Percentiles rank a stretch among this genome's conserved stretches.
These are phyloP conservation scores for Salmo trutta DNA, from an alignment of 2,797 vertebrate species.

Conservation along the genomic window DNA sequence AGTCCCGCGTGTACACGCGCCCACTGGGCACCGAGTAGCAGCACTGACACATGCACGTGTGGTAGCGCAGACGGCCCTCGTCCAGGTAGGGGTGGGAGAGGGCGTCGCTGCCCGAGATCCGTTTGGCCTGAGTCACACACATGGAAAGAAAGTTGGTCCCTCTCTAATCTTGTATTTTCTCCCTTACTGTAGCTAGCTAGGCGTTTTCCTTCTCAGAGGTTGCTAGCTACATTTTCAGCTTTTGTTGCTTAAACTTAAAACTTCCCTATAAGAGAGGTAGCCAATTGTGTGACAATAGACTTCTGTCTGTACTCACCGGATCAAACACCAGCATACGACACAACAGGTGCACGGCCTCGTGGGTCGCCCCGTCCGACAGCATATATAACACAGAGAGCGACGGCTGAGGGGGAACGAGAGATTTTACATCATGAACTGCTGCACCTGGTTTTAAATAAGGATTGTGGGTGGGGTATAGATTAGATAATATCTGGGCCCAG, in stretches of 20 bases:
- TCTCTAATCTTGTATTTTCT: no score
- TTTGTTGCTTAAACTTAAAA: neutral
- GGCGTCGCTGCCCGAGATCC: conserved; percentile 83
- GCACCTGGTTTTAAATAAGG: neutral
- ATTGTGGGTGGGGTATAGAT: neutral
- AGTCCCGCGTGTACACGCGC: conserved; percentile 83
- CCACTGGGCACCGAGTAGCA: conserved; percentile 79
- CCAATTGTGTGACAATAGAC: neutral
- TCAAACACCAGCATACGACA: conserved; percentile 68
- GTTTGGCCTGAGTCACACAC: conserved; percentile 68
- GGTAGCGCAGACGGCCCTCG: conserved; percentile 83
- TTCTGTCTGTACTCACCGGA: conserved; percentile 48
- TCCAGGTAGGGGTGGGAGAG: conserved; percentile 86
- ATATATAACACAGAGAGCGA: conserved; percentile 48
- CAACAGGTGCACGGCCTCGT: conserved; percentile 64
- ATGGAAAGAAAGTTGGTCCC: no score
- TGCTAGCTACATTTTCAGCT: neutral
- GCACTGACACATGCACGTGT: conserved; percentile 90
- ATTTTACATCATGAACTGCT: neutral
- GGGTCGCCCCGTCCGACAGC: conserved; percentile 65
- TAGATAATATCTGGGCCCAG: neutral
- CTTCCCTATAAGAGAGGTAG: neutral
- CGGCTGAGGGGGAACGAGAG: neutral
- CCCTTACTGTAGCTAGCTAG: no score
- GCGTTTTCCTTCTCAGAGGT: no score